Base-by-base conservation (phyloP, 2,113 vertebrate genomes). In the Siniperca chuatsi region DNA sequence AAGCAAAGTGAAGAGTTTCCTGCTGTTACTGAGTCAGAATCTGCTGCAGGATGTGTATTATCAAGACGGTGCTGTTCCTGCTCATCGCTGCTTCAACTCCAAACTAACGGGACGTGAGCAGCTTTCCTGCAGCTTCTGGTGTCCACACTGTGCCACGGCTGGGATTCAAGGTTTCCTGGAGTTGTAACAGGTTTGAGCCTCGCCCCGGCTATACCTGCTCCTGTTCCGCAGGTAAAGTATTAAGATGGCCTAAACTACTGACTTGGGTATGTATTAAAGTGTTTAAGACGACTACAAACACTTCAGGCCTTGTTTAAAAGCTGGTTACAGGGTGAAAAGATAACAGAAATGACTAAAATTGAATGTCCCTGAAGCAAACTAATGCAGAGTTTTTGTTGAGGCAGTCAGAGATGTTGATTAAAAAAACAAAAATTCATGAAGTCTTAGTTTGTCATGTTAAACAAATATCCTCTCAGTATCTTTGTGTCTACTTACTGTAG, bases 141-240 rank as follows among this genome's bases (percentile, higher is more conserved):
- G 18, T 81, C 69, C 29, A 23, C 75, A 1, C 0, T 2, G 46
- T 5, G 61, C 69, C 37, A 0, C 0, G 0, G 21, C 54, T 3
- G 46, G 44, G 78, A 66, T 55, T 33, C 37, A 10, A 68, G 33
- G 29, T 20, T 37, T 83, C 68, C 87, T n/a, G 55, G 64, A 11
- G 72, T 23, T 2, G 46, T 6, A 8, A 57, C 67, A 70, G 87
- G 84, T 86, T 71, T 65, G 25, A 29, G 33, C 68, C 75, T 67
- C 48, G 4, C 20, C 44, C n/a, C n/a, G 54, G 33, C 75, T 72
- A 9, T 5, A 15, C 46, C 23, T 42, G 37, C 74, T 69, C 9
- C 81, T 37, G 16, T 13, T 54, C 42, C 44, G 29, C 83, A 90
- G 92, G 92, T 94, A 74, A 89, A 23, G 89, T 92, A 86, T 90